Conservation (phyloP, 2,113 vertebrate species). For the Stegostoma tigrinum region DNA sequence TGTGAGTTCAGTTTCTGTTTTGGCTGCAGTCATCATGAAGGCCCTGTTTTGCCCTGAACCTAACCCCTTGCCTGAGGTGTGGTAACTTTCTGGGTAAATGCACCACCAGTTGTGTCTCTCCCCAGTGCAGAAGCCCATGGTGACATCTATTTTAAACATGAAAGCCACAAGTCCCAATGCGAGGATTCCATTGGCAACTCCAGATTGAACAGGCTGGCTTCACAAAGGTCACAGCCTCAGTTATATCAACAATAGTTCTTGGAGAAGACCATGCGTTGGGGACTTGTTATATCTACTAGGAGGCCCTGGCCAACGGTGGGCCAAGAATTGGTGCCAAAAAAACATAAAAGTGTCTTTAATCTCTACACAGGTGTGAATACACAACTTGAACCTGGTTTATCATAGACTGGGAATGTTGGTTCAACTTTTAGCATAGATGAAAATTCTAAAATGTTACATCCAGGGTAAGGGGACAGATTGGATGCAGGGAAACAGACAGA, state of each 20-base stretch:
- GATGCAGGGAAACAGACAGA: neutral
- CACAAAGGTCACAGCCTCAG: neutral
- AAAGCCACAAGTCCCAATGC: neutral
- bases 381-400: neutral
- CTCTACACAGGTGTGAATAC: neutral
- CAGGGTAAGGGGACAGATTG: neutral
- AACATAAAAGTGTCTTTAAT: neutral
- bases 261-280: neutral
- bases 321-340: neutral
- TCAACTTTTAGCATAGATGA: neutral
- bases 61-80: too few relatives aligned
- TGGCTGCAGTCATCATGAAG: too few relatives aligned
- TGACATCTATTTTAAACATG: too few relatives aligned
- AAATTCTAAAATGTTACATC: neutral
- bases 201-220: neutral
- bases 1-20: too few relatives aligned
- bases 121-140: too few relatives aligned
- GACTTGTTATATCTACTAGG: neutral
- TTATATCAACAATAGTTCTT: neutral
- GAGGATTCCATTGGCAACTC: neutral
- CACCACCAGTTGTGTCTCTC: too few relatives aligned
- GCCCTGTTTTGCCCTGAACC: too few relatives aligned
- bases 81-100: too few relatives aligned
- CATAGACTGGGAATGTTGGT: neutral
- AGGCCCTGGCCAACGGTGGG: neutral